Conservation (phyloP, 2,113 vertebrate species). For the Oryzias javanicus region DNA sequence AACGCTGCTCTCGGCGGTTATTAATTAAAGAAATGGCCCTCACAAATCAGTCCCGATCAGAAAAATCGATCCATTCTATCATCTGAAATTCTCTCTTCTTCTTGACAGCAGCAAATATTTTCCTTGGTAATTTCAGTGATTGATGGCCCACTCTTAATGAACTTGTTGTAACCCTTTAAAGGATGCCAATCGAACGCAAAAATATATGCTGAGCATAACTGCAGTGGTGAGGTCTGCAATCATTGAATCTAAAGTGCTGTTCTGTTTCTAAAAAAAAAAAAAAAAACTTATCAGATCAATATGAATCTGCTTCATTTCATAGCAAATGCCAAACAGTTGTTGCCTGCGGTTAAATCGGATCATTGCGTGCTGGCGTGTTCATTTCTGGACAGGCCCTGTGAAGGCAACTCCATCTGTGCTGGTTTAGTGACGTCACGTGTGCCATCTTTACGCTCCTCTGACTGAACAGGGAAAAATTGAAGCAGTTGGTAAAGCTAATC, state of each 20-base stretch:
- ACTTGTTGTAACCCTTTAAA: neutral
- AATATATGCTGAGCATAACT: neutral
- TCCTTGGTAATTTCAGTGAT: neutral
- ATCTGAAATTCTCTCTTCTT: neutral
- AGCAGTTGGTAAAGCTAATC: neutral
- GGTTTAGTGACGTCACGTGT: constrained; percentile 31
- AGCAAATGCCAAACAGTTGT: neutral
- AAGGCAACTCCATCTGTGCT: constrained; percentile 13
- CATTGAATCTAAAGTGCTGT: constrained; percentile 2
- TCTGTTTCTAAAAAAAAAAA: constrained; percentile 2
- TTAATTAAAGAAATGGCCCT: constrained; percentile 4
- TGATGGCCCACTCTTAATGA: neutral
- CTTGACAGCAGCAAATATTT: neutral
- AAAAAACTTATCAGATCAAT: neutral
- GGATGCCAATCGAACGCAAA: neutral
- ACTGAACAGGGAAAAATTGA: constrained; percentile 28
- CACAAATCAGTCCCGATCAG: neutral
- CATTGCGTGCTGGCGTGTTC: neutral
- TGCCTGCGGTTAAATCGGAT: neutral
- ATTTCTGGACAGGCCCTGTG: neutral
- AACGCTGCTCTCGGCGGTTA: neutral
- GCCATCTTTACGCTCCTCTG: constrained; percentile 48
- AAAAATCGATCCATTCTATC: neutral
- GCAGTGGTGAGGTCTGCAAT: constrained; percentile 3
- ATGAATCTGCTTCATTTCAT: constrained; percentile 11